A percentile compares a stretch with the other conserved stretches of the same genome.
These are phyloP conservation scores for Drosophila busckii DNA, from an alignment of 1,140 invertebrate species.

Conservation along the genomic window DNA sequence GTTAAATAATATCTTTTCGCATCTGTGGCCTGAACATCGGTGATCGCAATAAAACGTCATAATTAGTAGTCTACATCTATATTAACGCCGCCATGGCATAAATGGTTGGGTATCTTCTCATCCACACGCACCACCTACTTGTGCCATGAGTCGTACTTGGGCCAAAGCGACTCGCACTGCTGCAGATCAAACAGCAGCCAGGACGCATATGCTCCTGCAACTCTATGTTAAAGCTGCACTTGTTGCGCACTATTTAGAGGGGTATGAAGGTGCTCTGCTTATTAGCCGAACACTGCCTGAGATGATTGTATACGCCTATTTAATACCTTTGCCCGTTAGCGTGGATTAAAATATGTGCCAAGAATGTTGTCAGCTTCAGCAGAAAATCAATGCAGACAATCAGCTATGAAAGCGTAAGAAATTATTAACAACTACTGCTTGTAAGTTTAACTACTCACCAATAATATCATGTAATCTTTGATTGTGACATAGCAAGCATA, in stretches of 20 bases:
- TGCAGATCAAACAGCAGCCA: slow-evolving; percentile 80
- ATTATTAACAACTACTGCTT: neutral
- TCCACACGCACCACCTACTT: slow-evolving; percentile 82
- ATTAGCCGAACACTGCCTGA: slow-evolving; percentile 94
- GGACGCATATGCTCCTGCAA: slow-evolving; percentile 87
- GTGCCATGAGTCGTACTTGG: slow-evolving; percentile 84
- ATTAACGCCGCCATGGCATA: slow-evolving; percentile 90
- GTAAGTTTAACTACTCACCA: slow-evolving; percentile 79
- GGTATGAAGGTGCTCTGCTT: slow-evolving; percentile 98
- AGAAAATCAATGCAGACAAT: slow-evolving; percentile 93
- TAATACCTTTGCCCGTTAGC: slow-evolving; percentile 85
- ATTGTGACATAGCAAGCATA: too few relatives aligned
- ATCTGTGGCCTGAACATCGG: slow-evolving; percentile 88
- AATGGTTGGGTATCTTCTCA: slow-evolving; percentile 87
- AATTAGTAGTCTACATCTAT: slow-evolving; percentile 96
- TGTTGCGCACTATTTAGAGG: slow-evolving; percentile 96
- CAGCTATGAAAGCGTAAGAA: slow-evolving; percentile 79
- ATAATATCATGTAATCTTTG: slow-evolving; percentile 85
- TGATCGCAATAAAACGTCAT: slow-evolving; percentile 91
- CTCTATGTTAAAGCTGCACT: slow-evolving; percentile 87
- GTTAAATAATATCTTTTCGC: slow-evolving; percentile 85
- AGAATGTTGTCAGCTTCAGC: slow-evolving; percentile 88
- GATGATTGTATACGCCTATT: slow-evolving; percentile 95
- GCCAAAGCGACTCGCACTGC: slow-evolving; percentile 93
- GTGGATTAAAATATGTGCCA: slow-evolving; percentile 89